These are phyloP conservation scores for Eupithecia vulgata DNA, from an alignment of 2,888 invertebrate species.

Conservation along the genomic window DNA sequence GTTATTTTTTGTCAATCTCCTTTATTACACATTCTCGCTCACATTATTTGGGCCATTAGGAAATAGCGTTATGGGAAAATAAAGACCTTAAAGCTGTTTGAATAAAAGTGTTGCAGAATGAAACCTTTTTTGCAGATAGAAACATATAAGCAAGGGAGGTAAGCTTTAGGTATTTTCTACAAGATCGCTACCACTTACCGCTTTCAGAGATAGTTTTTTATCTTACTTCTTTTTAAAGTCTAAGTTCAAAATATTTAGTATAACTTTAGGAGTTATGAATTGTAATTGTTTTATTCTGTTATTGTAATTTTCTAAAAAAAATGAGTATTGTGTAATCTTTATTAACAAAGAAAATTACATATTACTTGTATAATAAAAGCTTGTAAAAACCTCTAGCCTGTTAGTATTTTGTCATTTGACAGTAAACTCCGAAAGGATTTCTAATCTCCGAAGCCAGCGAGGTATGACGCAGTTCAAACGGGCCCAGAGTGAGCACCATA, in stretches of 20 bases:
- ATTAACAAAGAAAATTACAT: no score
- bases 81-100: slow-evolving; percentile 26
- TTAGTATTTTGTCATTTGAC: background rate
- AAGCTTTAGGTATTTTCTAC: no score
- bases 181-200: no score
- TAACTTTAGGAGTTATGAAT: no score
- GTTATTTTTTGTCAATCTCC: slow-evolving; percentile 45
- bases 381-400: background rate
- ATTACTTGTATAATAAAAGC: no score
- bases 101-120: background rate
- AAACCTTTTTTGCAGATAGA: background rate
- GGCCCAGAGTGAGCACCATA: slow-evolving; percentile 23
- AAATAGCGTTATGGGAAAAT: slow-evolving; percentile 40
- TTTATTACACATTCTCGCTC: slow-evolving; percentile 46
- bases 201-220: no score
- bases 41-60: slow-evolving; percentile 38
- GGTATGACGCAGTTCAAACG: slow-evolving; percentile 20
- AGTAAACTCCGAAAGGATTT: background rate
- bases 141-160: background rate
- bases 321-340: no score
- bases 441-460: background rate
- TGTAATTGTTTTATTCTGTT: no score
- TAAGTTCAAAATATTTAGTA: no score
- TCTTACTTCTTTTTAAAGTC: no score
- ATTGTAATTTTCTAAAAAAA: no score